A percentile compares a stretch with the other conserved stretches of the same genome.
Conservation (phyloP, 2,797 vertebrate species). For the Sebastes wilsoni region DNA sequence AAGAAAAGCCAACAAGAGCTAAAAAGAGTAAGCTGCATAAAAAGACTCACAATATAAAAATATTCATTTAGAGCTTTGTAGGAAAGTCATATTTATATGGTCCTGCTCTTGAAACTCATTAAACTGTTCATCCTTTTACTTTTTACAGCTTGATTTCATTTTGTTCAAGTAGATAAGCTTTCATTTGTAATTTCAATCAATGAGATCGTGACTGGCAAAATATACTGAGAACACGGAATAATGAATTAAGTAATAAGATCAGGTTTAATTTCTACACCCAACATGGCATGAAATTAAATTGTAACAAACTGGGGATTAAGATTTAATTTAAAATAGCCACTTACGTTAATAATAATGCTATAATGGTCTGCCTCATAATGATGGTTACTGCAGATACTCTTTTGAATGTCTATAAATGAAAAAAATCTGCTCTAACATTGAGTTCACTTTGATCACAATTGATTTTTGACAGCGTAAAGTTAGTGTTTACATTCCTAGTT, state of each 20-base stretch:
- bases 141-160: not conserved
- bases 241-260: not conserved
- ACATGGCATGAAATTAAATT: constrained; percentile 14
- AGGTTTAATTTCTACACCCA: not conserved
- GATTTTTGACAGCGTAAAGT: not conserved
- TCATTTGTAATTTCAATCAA: constrained; percentile 12
- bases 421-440: not conserved
- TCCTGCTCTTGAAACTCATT: constrained; percentile 2
- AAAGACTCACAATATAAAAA: constrained; percentile 4
- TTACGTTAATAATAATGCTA: not conserved
- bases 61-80: not conserved
- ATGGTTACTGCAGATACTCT: not conserved
- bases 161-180: not conserved
- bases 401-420: not conserved
- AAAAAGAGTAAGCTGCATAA: constrained; percentile 32
- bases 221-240: not conserved
- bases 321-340: not conserved
- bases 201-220: not conserved
- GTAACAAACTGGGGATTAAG: not conserved
- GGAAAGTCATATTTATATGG: constrained; percentile 8
- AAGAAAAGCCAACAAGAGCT: constrained; percentile 39
- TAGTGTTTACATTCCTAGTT: not conserved
- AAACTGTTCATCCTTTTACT: not conserved
- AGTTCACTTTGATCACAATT: not conserved
- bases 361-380: not conserved